Conservation (phyloP, 2,888 invertebrate species). For the Molorchus minor region DNA sequence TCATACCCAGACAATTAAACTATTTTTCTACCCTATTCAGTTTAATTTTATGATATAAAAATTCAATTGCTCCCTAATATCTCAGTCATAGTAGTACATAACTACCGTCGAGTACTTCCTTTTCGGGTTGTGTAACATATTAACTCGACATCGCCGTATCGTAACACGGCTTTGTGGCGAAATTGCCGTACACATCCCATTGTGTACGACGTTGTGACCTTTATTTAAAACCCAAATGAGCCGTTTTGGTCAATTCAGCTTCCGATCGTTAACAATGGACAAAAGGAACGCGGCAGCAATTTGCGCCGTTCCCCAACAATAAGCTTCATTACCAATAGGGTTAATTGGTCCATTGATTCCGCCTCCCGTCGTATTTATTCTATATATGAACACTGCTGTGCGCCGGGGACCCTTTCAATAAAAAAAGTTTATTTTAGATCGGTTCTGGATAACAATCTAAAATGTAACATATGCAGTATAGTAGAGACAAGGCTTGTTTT, state of each 20-base stretch:
- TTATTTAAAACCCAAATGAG: slow-evolving; percentile 6
- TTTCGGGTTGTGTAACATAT: too few species aligned
- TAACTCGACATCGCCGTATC: too few species aligned
- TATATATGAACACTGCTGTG: slow-evolving; percentile 9
- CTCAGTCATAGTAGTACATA: too few species aligned
- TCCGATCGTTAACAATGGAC: slow-evolving; percentile 28
- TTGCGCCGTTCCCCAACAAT: slow-evolving; percentile 32
- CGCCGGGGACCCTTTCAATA: background rate
- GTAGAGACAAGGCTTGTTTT: slow-evolving; percentile 33
- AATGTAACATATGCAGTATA: slow-evolving; percentile 37
- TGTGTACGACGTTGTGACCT: too few species aligned
- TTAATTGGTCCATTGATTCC: slow-evolving; percentile 42
- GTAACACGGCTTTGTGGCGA: too few species aligned
- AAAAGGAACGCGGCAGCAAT: slow-evolving; percentile 31
- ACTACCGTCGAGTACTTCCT: too few species aligned
- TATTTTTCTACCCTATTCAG: too few species aligned
- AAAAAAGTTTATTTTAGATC: background rate
- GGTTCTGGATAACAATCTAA: slow-evolving; percentile 17
- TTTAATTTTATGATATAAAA: too few species aligned
- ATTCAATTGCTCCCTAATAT: too few species aligned
- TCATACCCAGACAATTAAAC: too few species aligned
- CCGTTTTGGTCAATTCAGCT: slow-evolving; percentile 9
- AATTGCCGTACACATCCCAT: too few species aligned
- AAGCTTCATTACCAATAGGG: slow-evolving; percentile 36
- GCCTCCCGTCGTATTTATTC: slow-evolving; percentile 3